These are phyloP conservation scores for Hippopotamyrus pictus DNA, from an alignment of 2,797 vertebrate genomes.

Conservation along the genomic window DNA sequence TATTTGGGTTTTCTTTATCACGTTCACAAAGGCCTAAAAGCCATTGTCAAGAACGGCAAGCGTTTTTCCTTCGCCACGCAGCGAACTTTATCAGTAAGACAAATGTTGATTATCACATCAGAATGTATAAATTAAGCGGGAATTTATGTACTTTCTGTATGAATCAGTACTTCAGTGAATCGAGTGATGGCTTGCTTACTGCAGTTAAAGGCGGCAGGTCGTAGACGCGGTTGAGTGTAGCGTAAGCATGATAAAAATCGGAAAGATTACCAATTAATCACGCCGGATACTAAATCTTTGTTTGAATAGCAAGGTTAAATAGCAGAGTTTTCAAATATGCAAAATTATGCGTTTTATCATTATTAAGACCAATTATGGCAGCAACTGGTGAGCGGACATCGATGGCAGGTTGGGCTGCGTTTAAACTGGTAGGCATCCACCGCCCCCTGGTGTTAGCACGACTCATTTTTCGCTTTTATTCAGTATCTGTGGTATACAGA, in stretches of 20 bases:
- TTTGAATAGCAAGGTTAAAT: neutral
- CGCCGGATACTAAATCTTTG: neutral
- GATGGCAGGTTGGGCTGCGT: neutral
- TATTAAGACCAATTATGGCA: neutral
- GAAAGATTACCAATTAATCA: neutral
- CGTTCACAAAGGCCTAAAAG: neutral
- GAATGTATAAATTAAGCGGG: neutral
- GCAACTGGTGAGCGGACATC: neutral
- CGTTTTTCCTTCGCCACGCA: neutral
- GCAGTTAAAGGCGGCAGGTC: neutral
- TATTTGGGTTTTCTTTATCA: neutral
- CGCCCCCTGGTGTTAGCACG: slow-evolving; percentile 15
- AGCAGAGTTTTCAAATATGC: neutral
- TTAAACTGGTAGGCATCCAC: neutral
- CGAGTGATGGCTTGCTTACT: neutral
- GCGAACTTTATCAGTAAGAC: neutral
- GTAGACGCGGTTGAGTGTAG: neutral
- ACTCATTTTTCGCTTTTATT: neutral
- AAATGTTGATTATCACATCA: neutral
- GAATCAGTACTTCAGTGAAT: neutral
- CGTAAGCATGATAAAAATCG: neutral
- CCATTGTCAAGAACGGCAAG: neutral
- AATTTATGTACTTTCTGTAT: neutral
- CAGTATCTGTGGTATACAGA: neutral
- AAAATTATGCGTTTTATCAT: neutral